A percentile compares a stretch with the other conserved stretches of the same genome.
Evolutionary conservation across 1,140 invertebrate genomes (phyloP).

Genomic region (Parapsyche elsis): DNA sequence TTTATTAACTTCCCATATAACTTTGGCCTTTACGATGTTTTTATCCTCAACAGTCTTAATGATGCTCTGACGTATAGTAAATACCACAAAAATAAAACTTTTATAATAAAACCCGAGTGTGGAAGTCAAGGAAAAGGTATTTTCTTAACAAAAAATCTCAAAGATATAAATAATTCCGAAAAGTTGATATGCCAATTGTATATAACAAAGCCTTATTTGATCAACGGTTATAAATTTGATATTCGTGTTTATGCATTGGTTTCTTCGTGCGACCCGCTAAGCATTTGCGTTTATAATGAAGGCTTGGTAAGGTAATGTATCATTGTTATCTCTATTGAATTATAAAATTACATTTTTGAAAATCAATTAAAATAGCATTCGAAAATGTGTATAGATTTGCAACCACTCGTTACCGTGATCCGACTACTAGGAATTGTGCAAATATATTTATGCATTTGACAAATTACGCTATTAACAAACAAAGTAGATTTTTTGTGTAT

Average conservation of each 20-base stretch:
- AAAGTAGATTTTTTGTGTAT: slow-evolving; percentile 81
- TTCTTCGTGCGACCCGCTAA: slow-evolving; percentile 92
- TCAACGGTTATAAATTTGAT: slow-evolving; percentile 98
- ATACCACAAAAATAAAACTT: slow-evolving; percentile 79
- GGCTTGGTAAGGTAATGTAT: slow-evolving; percentile 81
- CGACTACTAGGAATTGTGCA: slow-evolving; percentile 79
- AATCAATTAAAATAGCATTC: background rate
- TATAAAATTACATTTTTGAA: no score
- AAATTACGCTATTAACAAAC: slow-evolving; percentile 96
- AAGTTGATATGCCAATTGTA: slow-evolving; percentile 84
- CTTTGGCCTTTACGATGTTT: background rate
- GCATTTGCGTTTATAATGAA: slow-evolving; percentile 96
- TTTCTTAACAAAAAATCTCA: slow-evolving; percentile 81
- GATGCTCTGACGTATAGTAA: slow-evolving; percentile 74
- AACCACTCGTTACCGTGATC: slow-evolving; percentile 85
- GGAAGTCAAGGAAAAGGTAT: slow-evolving; percentile 90
- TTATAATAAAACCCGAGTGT: slow-evolving; percentile 89
- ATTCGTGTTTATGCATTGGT: slow-evolving; percentile 93
- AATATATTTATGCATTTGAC: slow-evolving; percentile 97
- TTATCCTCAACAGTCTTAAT: slow-evolving; percentile 66
- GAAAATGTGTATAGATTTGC: slow-evolving; percentile 75
- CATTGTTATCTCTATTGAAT: background rate
- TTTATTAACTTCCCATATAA: background rate
- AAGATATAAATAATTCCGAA: slow-evolving; percentile 81
- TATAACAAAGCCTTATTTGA: slow-evolving; percentile 78